A percentile compares a stretch with the other conserved stretches of the same genome.
Conservation (phyloP, 2,113 vertebrate genomes). For the Trogon surrucura region DNA sequence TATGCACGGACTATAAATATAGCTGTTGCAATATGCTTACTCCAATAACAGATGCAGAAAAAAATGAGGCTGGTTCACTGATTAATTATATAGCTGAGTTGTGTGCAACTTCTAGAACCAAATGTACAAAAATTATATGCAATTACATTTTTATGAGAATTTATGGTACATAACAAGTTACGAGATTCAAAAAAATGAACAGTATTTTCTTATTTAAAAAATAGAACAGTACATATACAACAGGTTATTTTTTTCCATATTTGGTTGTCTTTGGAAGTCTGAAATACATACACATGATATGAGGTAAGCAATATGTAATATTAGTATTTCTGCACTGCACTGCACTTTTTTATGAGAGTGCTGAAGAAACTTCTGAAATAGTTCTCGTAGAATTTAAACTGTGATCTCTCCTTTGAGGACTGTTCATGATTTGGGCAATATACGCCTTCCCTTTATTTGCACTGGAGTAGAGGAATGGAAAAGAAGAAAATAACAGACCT, state of each 20-base stretch:
- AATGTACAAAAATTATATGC: neutral
- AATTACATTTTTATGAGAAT: conserved; percentile 8
- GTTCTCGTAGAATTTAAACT: neutral
- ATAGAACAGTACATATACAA: neutral
- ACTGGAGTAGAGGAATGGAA: neutral
- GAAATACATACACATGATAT: neutral
- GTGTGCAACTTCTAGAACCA: neutral
- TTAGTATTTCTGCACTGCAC: neutral
- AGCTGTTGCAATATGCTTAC: neutral
- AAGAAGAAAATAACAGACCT: neutral
- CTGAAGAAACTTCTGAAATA: neutral
- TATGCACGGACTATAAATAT: neutral
- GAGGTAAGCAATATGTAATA: neutral
- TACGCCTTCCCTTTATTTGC: neutral
- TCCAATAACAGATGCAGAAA: neutral
- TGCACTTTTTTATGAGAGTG: neutral
- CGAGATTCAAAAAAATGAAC: neutral
- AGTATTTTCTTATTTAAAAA: neutral
- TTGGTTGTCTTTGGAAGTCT: neutral
- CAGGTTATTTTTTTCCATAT: neutral
- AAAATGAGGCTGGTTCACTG: neutral
- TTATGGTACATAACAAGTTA: neutral
- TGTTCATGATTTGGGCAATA: neutral
- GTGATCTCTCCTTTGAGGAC: neutral
- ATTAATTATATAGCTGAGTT: neutral